phyloP scores from a whole-genome alignment of 1,140 invertebrate genomes.

The Doryteuthis pealeii region DNA sequence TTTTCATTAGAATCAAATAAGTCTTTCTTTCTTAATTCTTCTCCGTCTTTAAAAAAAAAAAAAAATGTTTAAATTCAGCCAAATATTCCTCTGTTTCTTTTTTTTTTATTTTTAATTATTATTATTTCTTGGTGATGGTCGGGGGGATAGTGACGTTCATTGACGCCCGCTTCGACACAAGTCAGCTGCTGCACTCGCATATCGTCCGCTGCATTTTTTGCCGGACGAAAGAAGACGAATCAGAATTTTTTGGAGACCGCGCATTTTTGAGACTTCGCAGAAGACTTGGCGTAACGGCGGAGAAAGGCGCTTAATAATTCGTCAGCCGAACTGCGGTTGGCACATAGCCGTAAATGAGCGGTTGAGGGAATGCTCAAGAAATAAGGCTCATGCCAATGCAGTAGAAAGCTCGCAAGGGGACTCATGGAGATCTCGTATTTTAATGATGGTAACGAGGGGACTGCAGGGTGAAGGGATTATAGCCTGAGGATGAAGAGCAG shows the following conservation, averaged over 20 bases:
- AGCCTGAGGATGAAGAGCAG: constrained; percentile 36
- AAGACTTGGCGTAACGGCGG: not conserved
- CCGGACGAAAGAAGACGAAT: not conserved
- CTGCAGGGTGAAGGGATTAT: constrained; percentile 28
- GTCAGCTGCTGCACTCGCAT: not conserved
- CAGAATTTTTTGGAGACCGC: not conserved
- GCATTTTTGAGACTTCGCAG: not conserved
- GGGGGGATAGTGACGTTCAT: not conserved
- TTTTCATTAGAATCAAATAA: no score
- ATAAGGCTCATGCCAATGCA: constrained; percentile 41
- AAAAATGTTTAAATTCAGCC: no score
- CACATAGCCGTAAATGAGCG: constrained; percentile 45
- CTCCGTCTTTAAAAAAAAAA: no score
- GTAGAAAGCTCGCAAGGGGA: constrained; percentile 26
- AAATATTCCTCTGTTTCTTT: no score
- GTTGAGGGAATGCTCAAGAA: constrained; percentile 42
- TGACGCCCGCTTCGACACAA: not conserved
- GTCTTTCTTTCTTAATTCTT: no score
- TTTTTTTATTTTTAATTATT: no score
- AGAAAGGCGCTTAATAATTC: constrained; percentile 33
- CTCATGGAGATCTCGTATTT: constrained; percentile 19
- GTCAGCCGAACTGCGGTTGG: constrained; percentile 36
- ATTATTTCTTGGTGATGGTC: no score
- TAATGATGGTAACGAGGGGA: constrained; percentile 13
- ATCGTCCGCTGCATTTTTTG: not conserved